Base-by-base conservation (phyloP, 2,113 vertebrate genomes). In the Halcyon malimbica region DNA sequence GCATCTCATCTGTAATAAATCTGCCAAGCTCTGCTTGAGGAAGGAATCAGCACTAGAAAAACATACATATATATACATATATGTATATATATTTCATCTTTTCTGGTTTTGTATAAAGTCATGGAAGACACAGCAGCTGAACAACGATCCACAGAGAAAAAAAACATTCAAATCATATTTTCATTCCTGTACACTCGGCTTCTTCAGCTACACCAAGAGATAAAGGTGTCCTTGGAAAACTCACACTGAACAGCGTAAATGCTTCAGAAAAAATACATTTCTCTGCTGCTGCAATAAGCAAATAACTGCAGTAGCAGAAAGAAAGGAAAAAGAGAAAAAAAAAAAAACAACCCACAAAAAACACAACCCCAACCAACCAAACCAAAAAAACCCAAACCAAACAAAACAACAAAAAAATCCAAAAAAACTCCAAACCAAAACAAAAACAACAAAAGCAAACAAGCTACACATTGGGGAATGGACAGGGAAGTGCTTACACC, bases 1-100 rank as follows among this genome's bases (percentile, higher is more conserved):
- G 0, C 77, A 95, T 92, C 83, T 96, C 86, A 95, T 73, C 65
- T 96, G 90, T 89, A 83, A 94, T 70, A 94, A 54, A 96, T 89
- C 83, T 96, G 89, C 70, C 80, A 84, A 91, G 80, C 74, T 92
- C 94, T 95, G 90, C 65, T 64, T 91, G 89, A 96, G 90, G 86
- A 92, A 95, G 86, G 57, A 89, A 96, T 67, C 77, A 89, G 53
- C 94, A 92, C 77, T 82, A 95, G 77, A 91, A 94, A 89, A 87
- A 41, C 73, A 95, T 62, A 85, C 56, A 87, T 13, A 90, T 57
- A 83, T 50, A 50, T 37, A 57, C 35, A 35, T 41, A 95, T 60
- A 85, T 56, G 83, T 13, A 90, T 57, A 83, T 11, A 92, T 1
- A 83, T 84, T 92, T 92, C 18, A 82, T 21, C 44, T 94, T 62